A percentile compares a stretch with the other conserved stretches of the same genome.
These are phyloP conservation scores for Hermaeophaga mercurialis DNA, from an alignment of 2,888 invertebrate species.

Conservation along the genomic window DNA sequence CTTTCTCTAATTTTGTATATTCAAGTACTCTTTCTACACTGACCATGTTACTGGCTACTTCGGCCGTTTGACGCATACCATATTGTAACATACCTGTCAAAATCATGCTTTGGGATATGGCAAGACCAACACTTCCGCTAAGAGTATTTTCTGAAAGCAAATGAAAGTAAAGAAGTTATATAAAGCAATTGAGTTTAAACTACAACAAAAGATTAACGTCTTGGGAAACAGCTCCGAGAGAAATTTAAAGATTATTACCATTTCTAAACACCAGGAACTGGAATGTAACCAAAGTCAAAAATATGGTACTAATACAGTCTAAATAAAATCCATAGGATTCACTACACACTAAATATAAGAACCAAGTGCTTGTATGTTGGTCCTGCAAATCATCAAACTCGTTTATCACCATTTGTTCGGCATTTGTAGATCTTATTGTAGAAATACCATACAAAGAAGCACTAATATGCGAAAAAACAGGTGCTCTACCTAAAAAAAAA, in stretches of 20 bases:
- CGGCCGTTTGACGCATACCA: slow-evolving; percentile 80
- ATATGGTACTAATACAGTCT: slow-evolving; percentile 66
- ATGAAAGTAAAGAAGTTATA: too few relatives aligned
- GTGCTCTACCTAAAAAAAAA: slow-evolving; percentile 62
- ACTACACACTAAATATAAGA: slow-evolving; percentile 59
- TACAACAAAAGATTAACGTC: too few relatives aligned
- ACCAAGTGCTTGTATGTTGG: slow-evolving; percentile 69
- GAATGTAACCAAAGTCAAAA: slow-evolving; percentile 67
- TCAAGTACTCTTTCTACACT: slow-evolving; percentile 83
- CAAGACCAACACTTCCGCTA: slow-evolving; percentile 74
- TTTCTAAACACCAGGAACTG: slow-evolving; percentile 67
- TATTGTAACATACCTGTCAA: slow-evolving; percentile 82
- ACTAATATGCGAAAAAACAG: slow-evolving; percentile 89
- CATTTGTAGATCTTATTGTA: slow-evolving; percentile 81
- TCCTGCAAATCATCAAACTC: slow-evolving; percentile 79
- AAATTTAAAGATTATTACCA: slow-evolving; percentile 56
- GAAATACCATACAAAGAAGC: slow-evolving; percentile 84
- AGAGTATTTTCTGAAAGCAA: slow-evolving; percentile 46
- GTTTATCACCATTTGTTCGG: slow-evolving; percentile 72
- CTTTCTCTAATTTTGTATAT: slow-evolving; percentile 75
- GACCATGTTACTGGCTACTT: slow-evolving; percentile 77
- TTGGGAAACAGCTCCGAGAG: neutral
- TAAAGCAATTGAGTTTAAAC: too few relatives aligned
- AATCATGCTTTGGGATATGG: slow-evolving; percentile 73
- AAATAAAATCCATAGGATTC: slow-evolving; percentile 71